Evolutionary conservation across 2,113 vertebrate genomes (phyloP), one percentile per base, ranked within the genome.

Genomic region (Misgurnus mizolepis): DNA sequence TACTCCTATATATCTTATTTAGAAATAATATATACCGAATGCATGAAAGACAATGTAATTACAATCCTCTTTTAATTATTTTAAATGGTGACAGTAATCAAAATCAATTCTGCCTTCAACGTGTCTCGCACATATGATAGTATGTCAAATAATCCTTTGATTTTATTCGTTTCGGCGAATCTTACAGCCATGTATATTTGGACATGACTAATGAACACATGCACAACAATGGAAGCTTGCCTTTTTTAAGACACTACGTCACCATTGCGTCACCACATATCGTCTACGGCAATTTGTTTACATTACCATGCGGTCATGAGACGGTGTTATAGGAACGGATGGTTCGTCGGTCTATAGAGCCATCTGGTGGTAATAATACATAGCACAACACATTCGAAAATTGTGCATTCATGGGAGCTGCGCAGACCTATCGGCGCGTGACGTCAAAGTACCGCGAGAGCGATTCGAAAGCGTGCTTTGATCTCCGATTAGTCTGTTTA

Each of bases 251-350:
- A 70, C 55, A 79, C 45, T 56, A 72, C 50, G 40, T 4, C 27
- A 56, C 22, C 53, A 65, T 72, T 60, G 64, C 61, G 70, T 65
- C 53, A 66, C 34, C 72, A 67, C 70, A 74, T 40, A 22, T 47
- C 65, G 17, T 11, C 40, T 45, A 81, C 60, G 43, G 15, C 17
- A 22, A 40, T 49, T 79, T 81, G 83, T 85, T 76, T 76, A 85
- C 83, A 80, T 79, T 14, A 45, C 83, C 80, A 85, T 79, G 83
- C 72, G 83, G 60, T 76, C 77, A 43, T 17, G 12, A 75, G 65
- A 39, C 9, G 5, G 27, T 41, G 14, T 47, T 2, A 15, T 0
- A 58, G 34, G 67, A 34, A 18, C 6, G 17, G 5, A 15, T 3
- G 41, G 5, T 45, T 11, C 56, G 11, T n/a, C 18, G 18, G 65